Evolutionary conservation across 1,140 invertebrate species (phyloP).

Genomic region (Laodelphax striatellus): DNA sequence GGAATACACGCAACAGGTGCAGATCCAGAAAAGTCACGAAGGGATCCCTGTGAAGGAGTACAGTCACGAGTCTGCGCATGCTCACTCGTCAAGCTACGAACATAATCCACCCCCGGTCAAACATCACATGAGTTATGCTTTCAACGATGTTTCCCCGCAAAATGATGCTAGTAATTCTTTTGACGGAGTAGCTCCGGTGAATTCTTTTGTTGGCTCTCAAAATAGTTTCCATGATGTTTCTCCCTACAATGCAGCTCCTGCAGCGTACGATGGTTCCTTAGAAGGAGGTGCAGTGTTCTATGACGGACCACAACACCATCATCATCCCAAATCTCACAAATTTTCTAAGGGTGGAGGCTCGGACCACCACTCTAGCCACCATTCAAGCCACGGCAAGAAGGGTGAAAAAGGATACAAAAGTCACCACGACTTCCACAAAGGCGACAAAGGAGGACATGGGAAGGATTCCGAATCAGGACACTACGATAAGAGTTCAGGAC

Average conservation of each 20-base stretch:
- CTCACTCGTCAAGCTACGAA: too few relatives aligned
- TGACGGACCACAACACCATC: conserved; percentile 20
- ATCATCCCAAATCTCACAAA: conserved; percentile 6
- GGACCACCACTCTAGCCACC: conserved; percentile 43
- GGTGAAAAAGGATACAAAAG: conserved; percentile 41
- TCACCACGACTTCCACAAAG: conserved; percentile 49
- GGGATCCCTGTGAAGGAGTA: too few relatives aligned
- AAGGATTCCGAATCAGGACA: conserved; percentile 21
- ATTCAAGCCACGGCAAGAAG: conserved; percentile 43
- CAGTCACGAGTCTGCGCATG: too few relatives aligned
- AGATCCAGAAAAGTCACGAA: too few relatives aligned
- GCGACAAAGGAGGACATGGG: conserved; percentile 24
- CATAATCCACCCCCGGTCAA: too few relatives aligned
- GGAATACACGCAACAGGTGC: not conserved
- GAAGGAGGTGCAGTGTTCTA: conserved; percentile 27
- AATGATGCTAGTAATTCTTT: too few relatives aligned
- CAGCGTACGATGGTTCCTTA: conserved; percentile 33
- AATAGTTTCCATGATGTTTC: too few relatives aligned
- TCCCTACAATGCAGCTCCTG: not conserved
- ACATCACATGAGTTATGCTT: too few relatives aligned
- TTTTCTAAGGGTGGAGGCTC: conserved; percentile 41
- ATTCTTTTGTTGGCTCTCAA: too few relatives aligned
- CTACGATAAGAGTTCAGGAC: conserved; percentile 19
- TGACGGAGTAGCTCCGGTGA: too few relatives aligned
- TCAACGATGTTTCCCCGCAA: too few relatives aligned